Percentiles rank a stretch among this genome's conserved stretches.
Conservation (phyloP, 2,113 vertebrate genomes). For the Lepidiolamprologus cunningtoni region DNA sequence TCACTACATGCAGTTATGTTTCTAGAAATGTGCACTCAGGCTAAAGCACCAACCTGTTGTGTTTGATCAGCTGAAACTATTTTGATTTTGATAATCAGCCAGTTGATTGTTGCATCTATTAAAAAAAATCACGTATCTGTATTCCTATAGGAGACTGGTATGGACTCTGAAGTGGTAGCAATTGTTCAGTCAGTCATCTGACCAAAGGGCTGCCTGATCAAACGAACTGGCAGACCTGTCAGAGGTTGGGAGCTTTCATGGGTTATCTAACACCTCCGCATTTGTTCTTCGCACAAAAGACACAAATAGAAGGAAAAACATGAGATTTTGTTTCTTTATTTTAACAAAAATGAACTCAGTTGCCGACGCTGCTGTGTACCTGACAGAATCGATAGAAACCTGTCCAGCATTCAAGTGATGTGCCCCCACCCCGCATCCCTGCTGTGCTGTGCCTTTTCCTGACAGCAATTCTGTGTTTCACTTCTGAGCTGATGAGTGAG, state of each 20-base stretch:
- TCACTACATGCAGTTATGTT: neutral
- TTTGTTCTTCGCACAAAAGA: neutral
- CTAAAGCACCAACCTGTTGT: neutral
- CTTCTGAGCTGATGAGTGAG: neutral
- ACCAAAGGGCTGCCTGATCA: neutral
- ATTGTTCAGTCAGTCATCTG: neutral
- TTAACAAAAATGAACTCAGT: neutral
- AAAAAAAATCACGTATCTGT: neutral
- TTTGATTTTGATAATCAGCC: neutral
- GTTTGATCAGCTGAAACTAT: neutral
- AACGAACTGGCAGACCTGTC: neutral
- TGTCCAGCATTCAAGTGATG: neutral
- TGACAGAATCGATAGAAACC: neutral
- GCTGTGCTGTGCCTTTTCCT: neutral
- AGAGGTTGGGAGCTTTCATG: neutral
- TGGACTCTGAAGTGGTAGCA: neutral
- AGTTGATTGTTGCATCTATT: neutral
- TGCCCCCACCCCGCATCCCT: neutral
- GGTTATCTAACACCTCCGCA: neutral
- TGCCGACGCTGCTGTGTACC: neutral
- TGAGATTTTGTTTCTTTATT: neutral
- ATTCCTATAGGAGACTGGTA: neutral
- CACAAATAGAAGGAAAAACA: neutral
- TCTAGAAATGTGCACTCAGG: neutral
- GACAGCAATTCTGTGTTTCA: conserved; percentile 9